phyloP scores from a whole-genome alignment of 2,113 vertebrate genomes.

The Gavialis gangeticus region DNA sequence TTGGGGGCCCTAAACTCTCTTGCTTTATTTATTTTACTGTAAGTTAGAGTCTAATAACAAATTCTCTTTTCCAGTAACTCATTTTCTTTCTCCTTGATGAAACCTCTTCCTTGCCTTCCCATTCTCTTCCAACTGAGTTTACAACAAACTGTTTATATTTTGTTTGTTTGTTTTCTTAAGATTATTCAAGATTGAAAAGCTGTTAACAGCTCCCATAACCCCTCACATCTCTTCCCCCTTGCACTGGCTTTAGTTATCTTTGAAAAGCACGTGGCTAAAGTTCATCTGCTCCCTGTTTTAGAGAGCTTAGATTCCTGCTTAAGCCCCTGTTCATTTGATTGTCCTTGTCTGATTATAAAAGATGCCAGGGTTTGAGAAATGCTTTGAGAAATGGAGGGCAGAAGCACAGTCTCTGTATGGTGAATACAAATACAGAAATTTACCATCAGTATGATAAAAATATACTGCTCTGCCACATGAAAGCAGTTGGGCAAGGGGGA shows the following conservation, averaged over 20 bases:
- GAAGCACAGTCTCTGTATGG: neutral
- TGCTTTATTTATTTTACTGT: accelerated
- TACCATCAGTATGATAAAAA: neutral
- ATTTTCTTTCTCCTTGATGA: neutral
- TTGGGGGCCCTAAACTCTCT: accelerated
- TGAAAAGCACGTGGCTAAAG: neutral
- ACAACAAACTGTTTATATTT: neutral
- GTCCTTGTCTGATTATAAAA: neutral
- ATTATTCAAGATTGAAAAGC: neutral
- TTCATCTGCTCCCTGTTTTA: neutral
- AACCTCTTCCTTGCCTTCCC: neutral
- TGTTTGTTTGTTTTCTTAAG: neutral
- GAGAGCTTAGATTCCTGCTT: neutral
- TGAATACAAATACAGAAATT: neutral
- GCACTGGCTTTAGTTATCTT: neutral
- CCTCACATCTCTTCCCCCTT: neutral
- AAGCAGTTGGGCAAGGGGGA: neutral
- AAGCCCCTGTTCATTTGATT: neutral
- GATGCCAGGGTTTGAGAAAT: neutral
- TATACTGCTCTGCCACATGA: neutral
- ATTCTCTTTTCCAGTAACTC: neutral
- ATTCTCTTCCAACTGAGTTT: neutral
- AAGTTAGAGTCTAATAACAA: neutral
- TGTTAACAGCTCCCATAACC: neutral
- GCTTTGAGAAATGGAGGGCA: neutral